Evolutionary conservation across 2,797 vertebrate genomes (phyloP), one percentile per base, ranked within the genome.

Genomic region (Gambelia wislizenii): DNA sequence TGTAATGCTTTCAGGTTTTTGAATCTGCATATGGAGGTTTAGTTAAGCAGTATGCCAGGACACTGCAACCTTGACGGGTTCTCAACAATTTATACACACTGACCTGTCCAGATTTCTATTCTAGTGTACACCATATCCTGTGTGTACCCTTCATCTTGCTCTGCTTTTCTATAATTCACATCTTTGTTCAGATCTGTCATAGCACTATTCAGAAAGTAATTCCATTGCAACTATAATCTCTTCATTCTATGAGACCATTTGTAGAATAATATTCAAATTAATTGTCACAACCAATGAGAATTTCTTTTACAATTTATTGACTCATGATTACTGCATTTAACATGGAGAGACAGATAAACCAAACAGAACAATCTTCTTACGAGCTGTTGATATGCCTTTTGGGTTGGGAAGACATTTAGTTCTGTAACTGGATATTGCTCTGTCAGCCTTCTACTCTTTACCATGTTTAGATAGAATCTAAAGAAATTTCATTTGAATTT

Each of bases 291-390:
- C 61, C 61, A 69, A 18, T 69, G 44, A 69, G n/a, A n/a, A n/a
- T n/a, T n/a, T n/a, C n/a, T 49, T 83, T 52, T 25, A 52, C 44
- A 83, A 83, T 47, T 52, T 83, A 83, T 70, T 70, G 61, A 67
- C 18, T 36, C 64, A 84, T 30, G 6, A 52, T 36, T 44, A 13
- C 82, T 84, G 36, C 44, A 52, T 36, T 70, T 92, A 87, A 56
- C 79, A 33, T 3, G 12, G 33, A 70, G 33, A 70, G 83, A 49
- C 67, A 70, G 33, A 36, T 70, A 52, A 84, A 52, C 44, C 69
- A n/a, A 84, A 22, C 47, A 36, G 83, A 52, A 84, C 54, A n/a
- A 84, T 70, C 33, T 70, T 52, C 67, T 70, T 25, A 9, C 47
- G 52, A 9, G 1, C 5, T 84, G 64, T 36, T 70, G 67, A 52